Evolutionary conservation across 2,888 invertebrate species (phyloP), one percentile per base, ranked within the genome.

Genomic region (Sthenelais limicola): DNA sequence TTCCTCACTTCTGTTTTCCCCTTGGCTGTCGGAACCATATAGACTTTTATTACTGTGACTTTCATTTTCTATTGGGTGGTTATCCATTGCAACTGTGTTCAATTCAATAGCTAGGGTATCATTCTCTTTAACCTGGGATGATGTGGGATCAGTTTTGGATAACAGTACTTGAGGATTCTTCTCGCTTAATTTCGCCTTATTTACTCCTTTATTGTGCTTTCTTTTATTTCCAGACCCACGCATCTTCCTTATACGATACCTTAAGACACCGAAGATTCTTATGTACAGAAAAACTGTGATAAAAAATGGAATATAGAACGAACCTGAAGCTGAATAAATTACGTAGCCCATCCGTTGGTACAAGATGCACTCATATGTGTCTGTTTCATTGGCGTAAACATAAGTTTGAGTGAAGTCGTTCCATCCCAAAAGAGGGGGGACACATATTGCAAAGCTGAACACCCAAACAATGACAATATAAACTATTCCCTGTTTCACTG

Each of bases 401-500:
- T 72, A 79, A 47, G 73, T 77, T 49, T 72, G 62, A 15, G 73
- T 68, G 24, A 79, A 58, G 66, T 79, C 78, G 28, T 75, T 79
- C 79, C 79, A 79, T 28, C 79, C 79, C 32, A 88, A 83, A 62
- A 87, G 82, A 0, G 87, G 87, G 3, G 87, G 87, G 21, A 87
- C 77, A 28, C 85, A 87, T 51, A 88, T 85, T 38, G 85, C 80
- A 12, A 85, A 80, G 2, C 87, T 85, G 73, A 87, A 83, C 70
- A 87, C 73, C 88, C 88, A 88, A n/a, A 87, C 87, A 69, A 86
- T 81, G 26, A 82, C 80, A 32, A 86, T 83, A 76, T 87, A 88
- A 24, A 83, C 78, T 1, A 85, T 77, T 7, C 86, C 85, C 73
- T 85, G 82, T 15, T 81, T 82, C 15, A 82, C 81, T 1, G 84